Conservation (phyloP, 1,140 invertebrate genomes). For the Chrysomallon squamiferum region DNA sequence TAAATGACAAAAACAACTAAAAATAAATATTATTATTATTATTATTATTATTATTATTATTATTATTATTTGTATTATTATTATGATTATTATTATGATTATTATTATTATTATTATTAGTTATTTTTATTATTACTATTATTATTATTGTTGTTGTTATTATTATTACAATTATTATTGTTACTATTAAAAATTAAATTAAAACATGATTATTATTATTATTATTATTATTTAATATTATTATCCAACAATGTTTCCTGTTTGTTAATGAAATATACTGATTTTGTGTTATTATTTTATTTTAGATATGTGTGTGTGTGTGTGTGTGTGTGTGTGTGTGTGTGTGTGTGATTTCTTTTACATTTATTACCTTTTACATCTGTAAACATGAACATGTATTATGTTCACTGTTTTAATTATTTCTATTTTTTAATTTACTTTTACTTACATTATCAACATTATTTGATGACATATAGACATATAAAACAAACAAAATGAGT, state of each 20-base stretch:
- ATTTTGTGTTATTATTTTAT: background rate
- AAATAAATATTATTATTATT: no score
- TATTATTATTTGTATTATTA: no score
- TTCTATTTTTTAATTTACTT: background rate
- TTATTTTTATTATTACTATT: no score
- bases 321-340: background rate
- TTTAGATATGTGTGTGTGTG: background rate
- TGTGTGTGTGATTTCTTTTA: background rate
- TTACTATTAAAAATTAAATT: no score
- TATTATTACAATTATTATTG: no score
- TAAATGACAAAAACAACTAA: no score
- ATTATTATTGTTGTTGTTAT: no score
- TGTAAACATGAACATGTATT: background rate
- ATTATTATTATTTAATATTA: background rate
- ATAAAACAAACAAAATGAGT: no score
- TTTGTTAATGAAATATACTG: background rate
- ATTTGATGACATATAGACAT: background rate
- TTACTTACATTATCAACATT: background rate
- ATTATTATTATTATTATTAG: background rate
- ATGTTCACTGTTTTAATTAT: background rate
- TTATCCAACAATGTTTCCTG: background rate
- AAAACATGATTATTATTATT: background rate
- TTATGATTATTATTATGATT: background rate
- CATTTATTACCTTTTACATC: background rate
- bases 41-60: no score